A percentile compares a stretch with the other conserved stretches of the same genome.
Conservation (phyloP, 2,797 vertebrate genomes). For the Notamacropus eugenii region DNA sequence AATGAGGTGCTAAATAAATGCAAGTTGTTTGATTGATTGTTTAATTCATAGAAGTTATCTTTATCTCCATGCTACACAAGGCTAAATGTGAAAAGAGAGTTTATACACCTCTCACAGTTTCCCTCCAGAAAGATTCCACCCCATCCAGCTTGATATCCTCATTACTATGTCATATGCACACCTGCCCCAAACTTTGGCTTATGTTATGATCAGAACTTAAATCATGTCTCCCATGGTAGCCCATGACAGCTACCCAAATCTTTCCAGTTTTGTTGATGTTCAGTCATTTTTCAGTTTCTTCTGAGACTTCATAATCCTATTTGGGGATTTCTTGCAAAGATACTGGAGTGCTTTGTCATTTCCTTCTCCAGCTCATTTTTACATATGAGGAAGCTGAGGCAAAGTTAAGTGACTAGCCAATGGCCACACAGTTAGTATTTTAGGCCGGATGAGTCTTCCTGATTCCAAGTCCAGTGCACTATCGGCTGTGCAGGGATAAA, state of each 20-base stretch:
- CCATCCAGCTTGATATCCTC: neutral
- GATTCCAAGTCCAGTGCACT: neutral
- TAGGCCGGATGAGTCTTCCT: neutral
- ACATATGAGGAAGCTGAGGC: neutral
- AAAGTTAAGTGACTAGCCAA: neutral
- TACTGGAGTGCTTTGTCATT: neutral
- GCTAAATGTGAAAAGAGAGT: neutral
- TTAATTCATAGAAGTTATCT: neutral
- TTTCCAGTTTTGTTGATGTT: neutral
- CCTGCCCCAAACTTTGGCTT: neutral
- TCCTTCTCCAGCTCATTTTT: neutral
- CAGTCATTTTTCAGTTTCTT: neutral
- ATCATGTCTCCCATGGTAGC: neutral
- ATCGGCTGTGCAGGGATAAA: neutral
- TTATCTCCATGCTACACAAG: neutral
- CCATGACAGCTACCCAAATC: neutral
- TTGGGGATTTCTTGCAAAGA: neutral
- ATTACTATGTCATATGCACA: neutral
- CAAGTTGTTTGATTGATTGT: neutral
- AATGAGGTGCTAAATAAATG: neutral
- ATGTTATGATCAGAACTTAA: neutral
- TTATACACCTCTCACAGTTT: neutral
- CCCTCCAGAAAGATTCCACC: neutral
- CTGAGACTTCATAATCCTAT: neutral
- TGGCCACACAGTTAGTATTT: neutral